These are phyloP conservation scores for Gonocerus acuteangulatus DNA, from an alignment of 2,888 invertebrate genomes.

Conservation along the genomic window DNA sequence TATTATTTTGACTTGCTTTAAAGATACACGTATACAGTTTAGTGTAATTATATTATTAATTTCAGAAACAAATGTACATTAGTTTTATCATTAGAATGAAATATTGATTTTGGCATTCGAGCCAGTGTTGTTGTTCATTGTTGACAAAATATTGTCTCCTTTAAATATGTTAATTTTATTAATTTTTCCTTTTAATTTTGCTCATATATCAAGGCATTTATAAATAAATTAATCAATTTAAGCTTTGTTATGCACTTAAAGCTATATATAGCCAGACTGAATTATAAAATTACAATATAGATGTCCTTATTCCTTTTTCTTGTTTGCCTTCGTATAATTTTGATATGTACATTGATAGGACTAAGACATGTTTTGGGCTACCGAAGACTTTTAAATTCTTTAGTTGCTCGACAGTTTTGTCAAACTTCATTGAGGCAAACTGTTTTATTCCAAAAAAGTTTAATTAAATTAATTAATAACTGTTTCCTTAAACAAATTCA, in stretches of 20 bases:
- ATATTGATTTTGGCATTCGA: background rate
- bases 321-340: background rate
- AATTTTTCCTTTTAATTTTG: constrained; percentile 9
- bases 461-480: no score
- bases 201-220: constrained; percentile 20
- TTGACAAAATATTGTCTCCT: constrained; percentile 19
- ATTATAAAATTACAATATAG: constrained; percentile 13
- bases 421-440: no score
- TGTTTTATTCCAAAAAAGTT: no score
- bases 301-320: background rate
- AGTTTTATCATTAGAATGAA: constrained; percentile 8
- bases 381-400: no score
- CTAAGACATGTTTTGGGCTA: no score
- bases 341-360: background rate
- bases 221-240: constrained; percentile 3
- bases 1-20: constrained; percentile 22
- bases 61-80: constrained; percentile 6
- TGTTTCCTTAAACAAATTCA: no score
- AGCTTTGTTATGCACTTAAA: constrained; percentile 22
- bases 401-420: no score
- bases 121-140: constrained; percentile 6
- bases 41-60: constrained; percentile 13
- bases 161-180: background rate
- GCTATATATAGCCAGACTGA: constrained; percentile 21
- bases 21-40: background rate